phyloP scores from a whole-genome alignment of 2,797 vertebrate species.

The Chiroxiphia lanceolata region DNA sequence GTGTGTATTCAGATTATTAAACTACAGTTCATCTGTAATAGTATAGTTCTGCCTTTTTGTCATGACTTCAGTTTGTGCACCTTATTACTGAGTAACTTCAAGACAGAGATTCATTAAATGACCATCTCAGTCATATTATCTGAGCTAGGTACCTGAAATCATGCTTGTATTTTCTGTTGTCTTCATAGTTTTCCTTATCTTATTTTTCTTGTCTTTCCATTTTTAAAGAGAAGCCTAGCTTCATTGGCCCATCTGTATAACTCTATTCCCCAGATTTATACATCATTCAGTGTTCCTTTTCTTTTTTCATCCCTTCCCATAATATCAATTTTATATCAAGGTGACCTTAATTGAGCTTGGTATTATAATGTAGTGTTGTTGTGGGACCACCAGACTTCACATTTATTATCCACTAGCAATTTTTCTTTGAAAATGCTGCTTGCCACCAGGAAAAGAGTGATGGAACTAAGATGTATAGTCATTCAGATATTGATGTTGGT shows the following conservation, averaged over 20 bases:
- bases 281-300: constrained; percentile 4
- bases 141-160: background rate
- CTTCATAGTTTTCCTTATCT: background rate
- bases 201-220: background rate
- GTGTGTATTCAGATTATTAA: background rate
- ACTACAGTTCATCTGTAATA: background rate
- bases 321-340: constrained; percentile 49
- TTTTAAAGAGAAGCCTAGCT: background rate
- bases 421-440: constrained; percentile 39
- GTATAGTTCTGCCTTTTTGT: background rate
- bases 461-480: background rate
- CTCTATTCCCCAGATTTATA: background rate
- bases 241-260: background rate
- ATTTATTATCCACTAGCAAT: constrained; percentile 42
- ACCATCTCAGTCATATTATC: background rate
- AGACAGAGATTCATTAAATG: background rate
- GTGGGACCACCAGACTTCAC: constrained; percentile 8
- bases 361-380: constrained; percentile 32
- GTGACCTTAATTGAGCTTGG: constrained; percentile 47
- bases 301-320: background rate
- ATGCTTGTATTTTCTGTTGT: background rate
- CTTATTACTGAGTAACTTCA: background rate
- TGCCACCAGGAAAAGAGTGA: constrained; percentile 37
- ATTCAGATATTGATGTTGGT: constrained; percentile 5
- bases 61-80: background rate